These are phyloP conservation scores for Synaphobranchus kaupii DNA, from an alignment of 2,797 vertebrate species.

Conservation along the genomic window DNA sequence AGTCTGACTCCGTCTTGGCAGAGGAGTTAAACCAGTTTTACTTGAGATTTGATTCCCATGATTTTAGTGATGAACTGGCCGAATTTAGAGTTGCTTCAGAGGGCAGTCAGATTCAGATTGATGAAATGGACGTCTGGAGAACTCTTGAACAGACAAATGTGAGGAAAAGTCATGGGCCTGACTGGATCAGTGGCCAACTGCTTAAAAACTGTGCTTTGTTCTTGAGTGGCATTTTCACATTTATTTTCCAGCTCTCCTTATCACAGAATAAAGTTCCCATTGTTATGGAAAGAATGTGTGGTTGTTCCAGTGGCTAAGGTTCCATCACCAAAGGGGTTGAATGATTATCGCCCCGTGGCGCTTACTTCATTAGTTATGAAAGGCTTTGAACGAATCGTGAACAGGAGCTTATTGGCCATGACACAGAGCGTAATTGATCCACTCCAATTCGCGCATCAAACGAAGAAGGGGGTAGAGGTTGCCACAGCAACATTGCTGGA, in stretches of 20 bases:
- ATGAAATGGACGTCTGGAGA: background rate
- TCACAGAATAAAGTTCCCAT: background rate
- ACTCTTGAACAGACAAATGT: too few species aligned
- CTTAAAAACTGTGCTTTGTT: background rate
- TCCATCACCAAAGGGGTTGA: background rate
- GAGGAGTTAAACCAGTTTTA: background rate
- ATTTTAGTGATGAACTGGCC: too few species aligned
- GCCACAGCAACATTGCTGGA: background rate
- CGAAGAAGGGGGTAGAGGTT: background rate
- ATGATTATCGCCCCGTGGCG: slow-evolving; percentile 11
- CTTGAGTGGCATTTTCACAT: background rate
- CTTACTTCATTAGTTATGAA: slow-evolving; percentile 1
- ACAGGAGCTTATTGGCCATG: background rate
- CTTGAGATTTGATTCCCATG: background rate
- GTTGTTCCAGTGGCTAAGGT: slow-evolving; percentile 17
- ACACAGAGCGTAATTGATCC: too few species aligned
- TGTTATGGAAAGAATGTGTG: background rate
- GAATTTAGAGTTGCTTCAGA: background rate
- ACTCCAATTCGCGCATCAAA: too few species aligned
- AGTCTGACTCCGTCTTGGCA: background rate
- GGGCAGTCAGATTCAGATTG: background rate
- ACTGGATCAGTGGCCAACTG: background rate
- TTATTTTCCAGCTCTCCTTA: slow-evolving; percentile 3
- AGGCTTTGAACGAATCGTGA: slow-evolving; percentile 2
- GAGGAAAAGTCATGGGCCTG: too few species aligned